Base-by-base conservation (phyloP, 2,113 vertebrate species). In the Scytalopus superciliaris region DNA sequence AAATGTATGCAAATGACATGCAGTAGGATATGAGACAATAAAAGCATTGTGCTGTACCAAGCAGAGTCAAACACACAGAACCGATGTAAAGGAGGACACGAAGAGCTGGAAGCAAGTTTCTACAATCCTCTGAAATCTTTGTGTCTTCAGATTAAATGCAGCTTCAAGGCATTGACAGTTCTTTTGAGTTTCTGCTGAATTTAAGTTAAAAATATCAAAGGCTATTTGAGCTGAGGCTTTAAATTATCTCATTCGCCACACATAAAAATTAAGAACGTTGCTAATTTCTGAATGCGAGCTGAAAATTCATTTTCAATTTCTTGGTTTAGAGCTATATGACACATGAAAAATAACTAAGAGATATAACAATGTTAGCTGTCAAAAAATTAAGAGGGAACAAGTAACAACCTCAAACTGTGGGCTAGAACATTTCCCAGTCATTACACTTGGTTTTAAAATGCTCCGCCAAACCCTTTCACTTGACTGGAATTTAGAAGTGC, bases 1-100 rank as follows among this genome's bases (percentile, higher is more conserved):
- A 75, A 56, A 91, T 70, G 42, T 91, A 96, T 94, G 94, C 86
- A 93, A 94, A 97, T 93, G 12, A 75, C 28, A 92, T 62, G 12
- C 83, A 94, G 56, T 76, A 73, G 72, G 49, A 93, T 69, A 47
- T 1, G 10, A 96, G 81, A 94, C 92, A 95, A 94, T 79, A 77
- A 72, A 55, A 80, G 67, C 87, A 78, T 84, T 96, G 87, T 97
- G 67, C 19, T 79, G 31, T 49, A 64, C 55, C n/a, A 37, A 49
- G 55, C 57, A 84, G 56, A 72, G 31, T n/a, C 49, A 87, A 53
- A 85, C 1, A 7, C 56, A 64, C 6, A 93, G 60, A 68, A 94
- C 68, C 49, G 1, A 79, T 45, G 23, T 72, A 86, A 83, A 87
- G 50, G 52, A 91, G 49, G 24, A 87, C 57, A 87, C 12, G 11